These are phyloP conservation scores for Theretra japonica DNA, from an alignment of 2,888 invertebrate species.

Conservation along the genomic window DNA sequence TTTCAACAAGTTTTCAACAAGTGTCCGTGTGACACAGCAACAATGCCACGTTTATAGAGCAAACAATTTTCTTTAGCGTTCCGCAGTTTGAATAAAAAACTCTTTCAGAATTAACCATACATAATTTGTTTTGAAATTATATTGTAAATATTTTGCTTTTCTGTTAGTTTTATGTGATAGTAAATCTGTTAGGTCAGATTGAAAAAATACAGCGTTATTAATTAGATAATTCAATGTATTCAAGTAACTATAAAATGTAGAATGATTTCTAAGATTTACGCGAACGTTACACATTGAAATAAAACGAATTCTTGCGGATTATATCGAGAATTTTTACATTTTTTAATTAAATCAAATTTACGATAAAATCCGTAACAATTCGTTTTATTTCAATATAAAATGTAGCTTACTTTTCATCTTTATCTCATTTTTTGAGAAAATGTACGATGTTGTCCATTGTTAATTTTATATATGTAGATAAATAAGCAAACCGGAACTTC, in stretches of 20 bases:
- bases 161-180: not conserved
- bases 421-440: not conserved
- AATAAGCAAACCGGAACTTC: too few relatives aligned
- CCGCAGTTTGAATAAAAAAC: not conserved
- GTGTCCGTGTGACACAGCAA: conserved; percentile 5
- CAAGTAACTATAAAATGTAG: too few relatives aligned
- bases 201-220: too few relatives aligned
- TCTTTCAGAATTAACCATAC: not conserved
- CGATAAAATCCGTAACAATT: too few relatives aligned
- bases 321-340: too few relatives aligned
- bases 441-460: not conserved
- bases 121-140: not conserved
- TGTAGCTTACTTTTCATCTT: not conserved
- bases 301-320: too few relatives aligned
- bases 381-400: too few relatives aligned
- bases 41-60: not conserved
- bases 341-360: too few relatives aligned
- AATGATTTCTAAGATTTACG: too few relatives aligned
- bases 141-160: not conserved
- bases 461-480: not conserved
- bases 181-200: too few relatives aligned
- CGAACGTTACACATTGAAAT: too few relatives aligned
- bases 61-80: not conserved
- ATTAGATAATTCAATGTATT: too few relatives aligned
- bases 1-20: conserved; percentile 14